Evolutionary conservation across 2,113 vertebrate genomes (phyloP).

Genomic region (Gambusia affinis): DNA sequence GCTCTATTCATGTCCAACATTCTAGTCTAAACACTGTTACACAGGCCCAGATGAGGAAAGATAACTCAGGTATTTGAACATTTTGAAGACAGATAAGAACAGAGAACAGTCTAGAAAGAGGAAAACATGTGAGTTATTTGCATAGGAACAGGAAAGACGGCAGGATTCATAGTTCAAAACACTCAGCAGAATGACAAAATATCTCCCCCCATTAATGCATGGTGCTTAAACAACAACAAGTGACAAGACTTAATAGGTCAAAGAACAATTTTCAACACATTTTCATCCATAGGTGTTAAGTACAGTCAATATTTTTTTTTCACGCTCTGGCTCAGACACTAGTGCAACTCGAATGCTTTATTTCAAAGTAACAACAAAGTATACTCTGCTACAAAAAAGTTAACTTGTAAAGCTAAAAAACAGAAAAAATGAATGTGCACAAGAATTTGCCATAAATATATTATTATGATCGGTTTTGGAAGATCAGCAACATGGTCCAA

Average conservation of each 20-base stretch:
- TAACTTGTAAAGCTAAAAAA: not conserved
- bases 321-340: not conserved
- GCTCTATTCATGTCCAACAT: not conserved
- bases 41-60: not conserved
- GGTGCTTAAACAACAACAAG: not conserved
- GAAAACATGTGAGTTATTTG: not conserved
- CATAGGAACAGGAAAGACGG: slow-evolving; percentile 4
- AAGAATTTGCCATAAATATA: not conserved
- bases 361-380: not conserved
- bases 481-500: too few relatives aligned
- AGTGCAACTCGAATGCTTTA: not conserved
- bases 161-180: not conserved
- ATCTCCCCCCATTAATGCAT: not conserved
- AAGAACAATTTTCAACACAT: not conserved
- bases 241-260: not conserved
- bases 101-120: not conserved
- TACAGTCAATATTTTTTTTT: too few relatives aligned
- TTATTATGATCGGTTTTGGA: not conserved
- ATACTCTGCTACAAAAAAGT: not conserved
- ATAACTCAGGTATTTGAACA: not conserved
- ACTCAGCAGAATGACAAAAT: not conserved
- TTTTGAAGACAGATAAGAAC: not conserved
- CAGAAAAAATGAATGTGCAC: not conserved
- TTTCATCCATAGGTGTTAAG: not conserved
- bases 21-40: not conserved